Conservation (phyloP, 2,797 vertebrate species). For the Chelidonichthys spinosus region DNA sequence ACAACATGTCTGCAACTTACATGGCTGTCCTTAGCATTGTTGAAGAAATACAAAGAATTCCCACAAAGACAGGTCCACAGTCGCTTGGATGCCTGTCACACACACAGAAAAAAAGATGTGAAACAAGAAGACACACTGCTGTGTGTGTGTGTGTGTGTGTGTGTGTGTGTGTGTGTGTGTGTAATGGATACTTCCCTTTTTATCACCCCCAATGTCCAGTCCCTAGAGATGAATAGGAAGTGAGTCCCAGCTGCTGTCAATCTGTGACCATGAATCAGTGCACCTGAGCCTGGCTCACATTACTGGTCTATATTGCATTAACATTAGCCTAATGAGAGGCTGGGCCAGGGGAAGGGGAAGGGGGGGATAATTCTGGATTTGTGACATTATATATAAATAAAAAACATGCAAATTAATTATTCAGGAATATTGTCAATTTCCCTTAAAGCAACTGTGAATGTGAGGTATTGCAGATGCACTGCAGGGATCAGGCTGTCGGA, state of each 20-base stretch:
- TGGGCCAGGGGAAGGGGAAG: background rate
- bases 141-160: slow-evolving; percentile 42
- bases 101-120: slow-evolving; percentile 12
- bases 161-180: slow-evolving; percentile 33
- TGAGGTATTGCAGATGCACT: background rate
- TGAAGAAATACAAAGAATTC: slow-evolving; percentile 88
- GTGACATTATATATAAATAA: slow-evolving; percentile 3
- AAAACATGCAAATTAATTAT: background rate
- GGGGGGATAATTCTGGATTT: background rate
- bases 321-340: slow-evolving; percentile 52
- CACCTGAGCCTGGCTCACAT: slow-evolving; percentile 81
- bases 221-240: slow-evolving; percentile 59
- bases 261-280: slow-evolving; percentile 58
- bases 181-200: slow-evolving; percentile 53
- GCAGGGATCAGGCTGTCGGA: background rate
- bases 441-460: slow-evolving; percentile 14
- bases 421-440: background rate
- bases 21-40: slow-evolving; percentile 83
- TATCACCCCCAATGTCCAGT: slow-evolving; percentile 56
- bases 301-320: slow-evolving; percentile 54
- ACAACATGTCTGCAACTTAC: slow-evolving; percentile 75
- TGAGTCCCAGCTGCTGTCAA: slow-evolving; percentile 76
- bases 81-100: slow-evolving; percentile 84
- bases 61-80: slow-evolving; percentile 90
- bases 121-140: background rate